Percentiles rank a stretch among this genome's conserved stretches.
Evolutionary conservation across 2,113 vertebrate species (phyloP).

Genomic region (Otocyon megalotis): DNA sequence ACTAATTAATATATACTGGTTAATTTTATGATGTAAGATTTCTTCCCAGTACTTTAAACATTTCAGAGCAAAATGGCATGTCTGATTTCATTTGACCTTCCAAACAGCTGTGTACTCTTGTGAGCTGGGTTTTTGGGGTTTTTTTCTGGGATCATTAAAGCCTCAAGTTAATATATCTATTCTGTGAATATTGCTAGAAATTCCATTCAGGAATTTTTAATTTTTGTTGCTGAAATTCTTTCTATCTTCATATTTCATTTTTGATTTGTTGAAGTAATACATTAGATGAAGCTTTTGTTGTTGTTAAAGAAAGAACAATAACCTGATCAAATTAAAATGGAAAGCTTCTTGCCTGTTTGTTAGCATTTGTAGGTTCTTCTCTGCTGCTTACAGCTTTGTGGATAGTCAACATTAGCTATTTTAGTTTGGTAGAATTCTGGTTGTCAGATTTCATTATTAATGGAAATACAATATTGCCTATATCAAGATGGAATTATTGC

Average conservation of each 20-base stretch:
- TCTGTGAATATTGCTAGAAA: conserved; percentile 22
- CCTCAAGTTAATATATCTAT: neutral
- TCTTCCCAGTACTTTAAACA: neutral
- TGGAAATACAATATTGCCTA: neutral
- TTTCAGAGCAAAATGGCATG: neutral
- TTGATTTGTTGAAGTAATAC: conserved; percentile 28
- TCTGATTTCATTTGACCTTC: conserved; percentile 1
- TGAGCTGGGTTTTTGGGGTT: neutral
- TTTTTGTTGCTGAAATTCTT: conserved; percentile 48
- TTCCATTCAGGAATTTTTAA: neutral
- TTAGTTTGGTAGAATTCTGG: conserved; percentile 17
- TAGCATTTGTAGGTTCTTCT: neutral
- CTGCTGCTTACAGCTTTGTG: neutral
- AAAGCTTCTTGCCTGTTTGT: neutral
- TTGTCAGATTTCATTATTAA: neutral
- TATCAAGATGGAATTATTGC: neutral
- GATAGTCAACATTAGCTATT: neutral
- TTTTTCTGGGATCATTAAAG: neutral
- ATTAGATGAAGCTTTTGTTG: neutral
- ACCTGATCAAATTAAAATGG: neutral
- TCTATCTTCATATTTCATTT: neutral
- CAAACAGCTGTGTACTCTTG: neutral
- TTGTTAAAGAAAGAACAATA: neutral
- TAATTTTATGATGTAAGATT: no score
- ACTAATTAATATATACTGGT: neutral